Base-by-base conservation (phyloP, 2,888 invertebrate species). In the Onchidella celtica region DNA sequence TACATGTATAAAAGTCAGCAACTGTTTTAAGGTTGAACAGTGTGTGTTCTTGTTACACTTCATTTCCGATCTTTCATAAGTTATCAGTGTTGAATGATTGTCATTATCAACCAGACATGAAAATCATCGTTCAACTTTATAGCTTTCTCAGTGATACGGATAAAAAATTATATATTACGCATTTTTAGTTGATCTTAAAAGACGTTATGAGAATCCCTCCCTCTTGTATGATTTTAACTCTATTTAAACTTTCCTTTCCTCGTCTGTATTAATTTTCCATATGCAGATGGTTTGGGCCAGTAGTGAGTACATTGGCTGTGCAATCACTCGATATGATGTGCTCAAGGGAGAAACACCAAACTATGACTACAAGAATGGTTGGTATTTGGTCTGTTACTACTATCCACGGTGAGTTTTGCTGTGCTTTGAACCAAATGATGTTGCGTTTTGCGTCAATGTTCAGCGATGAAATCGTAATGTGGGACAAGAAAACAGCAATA, bases 381-480 rank as follows among this genome's bases (percentile, higher is more conserved):
- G 40, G 65, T 81, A 68, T 65, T 14, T 81, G 55, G 81, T 72
- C n/a, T 81, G 81, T 29, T 75, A 76, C 9, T 81, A 81, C 38
- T 59, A 76, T n/a, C 81, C 81, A 11, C 65, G 57, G 81, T 81
- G 34, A 81, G 69, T 66, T 0, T 11, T 47, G 47, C 47, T 17
- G 47, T 47, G 47, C 47, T 47, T 47, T 47, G 47, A n/a, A n/a
- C n/a, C n/a, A n/a, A n/a, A n/a, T n/a, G n/a, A n/a, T n/a, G n/a
- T n/a, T n/a, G n/a, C n/a, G n/a, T n/a, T n/a, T n/a, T n/a, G n/a
- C n/a, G n/a, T n/a, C n/a, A n/a, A n/a, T n/a, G n/a, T n/a, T n/a
- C n/a, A n/a, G n/a, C n/a, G n/a, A n/a, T n/a, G n/a, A n/a, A n/a
- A n/a, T n/a, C n/a, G n/a, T n/a, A n/a, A n/a, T n/a, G n/a, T n/a